Conservation (phyloP, 2,797 vertebrate genomes). For the Onychomys leucogaster region DNA sequence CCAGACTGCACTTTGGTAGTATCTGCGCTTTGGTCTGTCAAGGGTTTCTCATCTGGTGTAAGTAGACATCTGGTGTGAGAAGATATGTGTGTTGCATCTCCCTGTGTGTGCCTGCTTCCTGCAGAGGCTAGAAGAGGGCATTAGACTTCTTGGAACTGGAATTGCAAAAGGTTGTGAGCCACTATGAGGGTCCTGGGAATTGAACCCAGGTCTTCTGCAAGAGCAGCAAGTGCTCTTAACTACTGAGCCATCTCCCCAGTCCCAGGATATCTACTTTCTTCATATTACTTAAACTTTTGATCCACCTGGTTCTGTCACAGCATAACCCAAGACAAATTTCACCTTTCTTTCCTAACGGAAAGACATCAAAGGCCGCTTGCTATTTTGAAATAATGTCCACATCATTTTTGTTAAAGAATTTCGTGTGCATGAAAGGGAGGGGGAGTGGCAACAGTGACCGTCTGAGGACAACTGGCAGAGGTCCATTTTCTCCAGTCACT, state of each 20-base stretch:
- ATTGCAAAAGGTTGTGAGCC: background rate
- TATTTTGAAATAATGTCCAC: background rate
- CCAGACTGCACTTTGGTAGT: background rate
- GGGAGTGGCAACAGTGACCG: background rate
- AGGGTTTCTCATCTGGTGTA: no score
- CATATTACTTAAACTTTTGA: background rate
- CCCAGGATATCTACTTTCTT: background rate
- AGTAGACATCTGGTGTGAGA: background rate
- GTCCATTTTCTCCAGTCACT: background rate
- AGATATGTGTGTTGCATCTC: background rate
- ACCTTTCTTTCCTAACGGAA: constrained; percentile 3
- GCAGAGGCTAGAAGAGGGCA: background rate
- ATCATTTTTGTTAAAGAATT: background rate
- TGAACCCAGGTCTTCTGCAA: background rate
- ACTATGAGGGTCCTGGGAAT: background rate
- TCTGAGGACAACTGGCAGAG: background rate
- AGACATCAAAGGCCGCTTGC: background rate
- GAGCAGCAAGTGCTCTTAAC: background rate
- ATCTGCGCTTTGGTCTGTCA: background rate
- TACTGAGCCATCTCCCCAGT: background rate
- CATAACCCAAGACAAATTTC: background rate
- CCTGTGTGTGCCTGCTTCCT: background rate
- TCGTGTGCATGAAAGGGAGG: background rate
- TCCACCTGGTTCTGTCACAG: background rate
- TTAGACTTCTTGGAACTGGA: background rate